A percentile compares a stretch with the other conserved stretches of the same genome.
phyloP scores from a whole-genome alignment of 2,888 invertebrate species.

The Thera britannica region DNA sequence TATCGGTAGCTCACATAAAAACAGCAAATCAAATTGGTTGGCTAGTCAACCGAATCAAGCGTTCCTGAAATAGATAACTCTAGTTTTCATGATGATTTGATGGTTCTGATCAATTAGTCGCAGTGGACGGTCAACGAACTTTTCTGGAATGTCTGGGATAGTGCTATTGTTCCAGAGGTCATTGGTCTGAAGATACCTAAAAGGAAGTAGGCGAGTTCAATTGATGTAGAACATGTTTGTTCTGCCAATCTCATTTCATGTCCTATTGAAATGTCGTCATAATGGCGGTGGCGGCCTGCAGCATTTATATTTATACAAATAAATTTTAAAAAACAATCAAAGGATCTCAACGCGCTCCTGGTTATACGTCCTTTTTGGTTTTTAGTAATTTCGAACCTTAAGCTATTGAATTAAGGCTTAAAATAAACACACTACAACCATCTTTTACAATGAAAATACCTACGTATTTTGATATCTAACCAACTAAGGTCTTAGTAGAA shows the following conservation, averaged over 20 bases:
- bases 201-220: conserved; percentile 12
- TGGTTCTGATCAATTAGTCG: conserved; percentile 69
- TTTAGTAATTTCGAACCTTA: not conserved
- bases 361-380: not conserved
- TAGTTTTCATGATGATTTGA: conserved; percentile 53
- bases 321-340: not conserved
- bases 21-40: conserved; percentile 44
- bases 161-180: conserved; percentile 53
- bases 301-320: no score
- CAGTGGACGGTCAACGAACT: conserved; percentile 66
- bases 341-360: conserved; percentile 3
- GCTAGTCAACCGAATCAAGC: conserved; percentile 8
- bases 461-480: no score
- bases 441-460: not conserved
- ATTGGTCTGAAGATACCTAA: conserved; percentile 42
- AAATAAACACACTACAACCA: not conserved
- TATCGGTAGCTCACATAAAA: conserved; percentile 26
- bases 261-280: not conserved
- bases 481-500: no score
- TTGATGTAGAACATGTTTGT: conserved; percentile 19
- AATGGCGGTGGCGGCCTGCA: not conserved
- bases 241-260: conserved; percentile 8
- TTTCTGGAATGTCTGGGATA: conserved; percentile 52
- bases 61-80: conserved; percentile 44
- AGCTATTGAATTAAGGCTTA: not conserved